A percentile compares a stretch with the other conserved stretches of the same genome.
These are phyloP conservation scores for Tillus elongatus DNA, from an alignment of 2,888 invertebrate genomes.

Conservation along the genomic window DNA sequence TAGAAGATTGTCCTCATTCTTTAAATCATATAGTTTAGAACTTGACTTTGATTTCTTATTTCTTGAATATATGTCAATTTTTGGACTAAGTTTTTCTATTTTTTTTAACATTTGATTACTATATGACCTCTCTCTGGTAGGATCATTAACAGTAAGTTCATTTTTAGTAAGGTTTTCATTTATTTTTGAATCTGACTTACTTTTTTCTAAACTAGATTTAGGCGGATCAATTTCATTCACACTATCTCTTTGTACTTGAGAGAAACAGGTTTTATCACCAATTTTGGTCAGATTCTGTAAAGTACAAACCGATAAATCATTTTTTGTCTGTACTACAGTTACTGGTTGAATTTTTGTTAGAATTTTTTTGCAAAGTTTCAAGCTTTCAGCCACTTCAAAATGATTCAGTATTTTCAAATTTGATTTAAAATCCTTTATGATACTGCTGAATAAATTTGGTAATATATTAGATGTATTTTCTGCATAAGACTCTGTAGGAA, in stretches of 20 bases:
- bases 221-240: conserved; percentile 15
- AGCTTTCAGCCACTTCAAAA: conserved; percentile 55
- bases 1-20: conserved; percentile 35
- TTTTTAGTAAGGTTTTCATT: conserved; percentile 43
- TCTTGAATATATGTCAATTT: conserved; percentile 49
- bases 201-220: conserved; percentile 47
- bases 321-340: conserved; percentile 28
- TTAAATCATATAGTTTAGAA: conserved; percentile 47
- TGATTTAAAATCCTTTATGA: conserved; percentile 51
- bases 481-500: conserved; percentile 65
- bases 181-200: conserved; percentile 58
- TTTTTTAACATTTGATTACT: conserved; percentile 40
- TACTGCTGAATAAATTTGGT: conserved; percentile 63
- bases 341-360: conserved; percentile 65
- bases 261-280: not conserved
- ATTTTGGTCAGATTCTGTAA: too few species aligned
- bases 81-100: conserved; percentile 42
- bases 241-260: not conserved
- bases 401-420: conserved; percentile 49
- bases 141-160: conserved; percentile 37
- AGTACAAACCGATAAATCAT: not conserved
- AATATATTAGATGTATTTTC: conserved; percentile 70
- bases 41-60: conserved; percentile 52
- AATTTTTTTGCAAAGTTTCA: conserved; percentile 63
- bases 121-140: conserved; percentile 37